Evolutionary conservation across 2,113 vertebrate species (phyloP), one percentile per base, ranked within the genome.

Genomic region (Alectura lathami): DNA sequence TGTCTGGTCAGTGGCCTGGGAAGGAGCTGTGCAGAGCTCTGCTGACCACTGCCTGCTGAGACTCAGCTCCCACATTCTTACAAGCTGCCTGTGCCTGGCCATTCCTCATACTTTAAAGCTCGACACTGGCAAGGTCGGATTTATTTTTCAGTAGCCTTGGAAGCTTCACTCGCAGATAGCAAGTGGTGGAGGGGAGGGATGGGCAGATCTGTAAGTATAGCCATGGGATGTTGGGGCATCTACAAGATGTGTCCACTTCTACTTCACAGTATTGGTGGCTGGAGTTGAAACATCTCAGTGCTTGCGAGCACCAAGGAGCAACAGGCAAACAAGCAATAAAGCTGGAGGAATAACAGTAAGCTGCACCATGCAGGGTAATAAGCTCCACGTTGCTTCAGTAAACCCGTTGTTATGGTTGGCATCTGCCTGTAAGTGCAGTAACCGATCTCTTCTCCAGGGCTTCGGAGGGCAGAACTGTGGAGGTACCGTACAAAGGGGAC

Each of bases 401-500:
- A 72, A 36, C n/a, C 30, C 6, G 9, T 11, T 13, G 0, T 12
- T 64, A 11, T 1, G 3, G 53, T 82, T 87, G 72, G 23, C 30
- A 32, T 42, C 8, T 36, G 13, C 53, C 34, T 5, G 2, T 68
- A 36, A 64, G 66, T 69, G 45, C 48, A 85, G 40, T 95, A 60
- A 91, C 24, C 9, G 1, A 16, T 94, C 76, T 96, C 70, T 91
- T 85, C 70, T 67, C 16, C 97, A 99, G 99, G 97, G 99, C 99
- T 17, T 99, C 99, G 0, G 99, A 99, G 94, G 99, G 99, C 82
- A 98, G 98, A 96, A 99, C 99, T 0, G 99, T 99, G 87, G 98
- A 99, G 97, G 99, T 99, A 17, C 98, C 99, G 2, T 99, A 99
- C 96, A 98, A 86, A 97, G 99, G 99, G 14, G 98, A 99, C 0